Evolutionary conservation across 2,888 invertebrate genomes (phyloP).

Genomic region (Baronia brevicornis): DNA sequence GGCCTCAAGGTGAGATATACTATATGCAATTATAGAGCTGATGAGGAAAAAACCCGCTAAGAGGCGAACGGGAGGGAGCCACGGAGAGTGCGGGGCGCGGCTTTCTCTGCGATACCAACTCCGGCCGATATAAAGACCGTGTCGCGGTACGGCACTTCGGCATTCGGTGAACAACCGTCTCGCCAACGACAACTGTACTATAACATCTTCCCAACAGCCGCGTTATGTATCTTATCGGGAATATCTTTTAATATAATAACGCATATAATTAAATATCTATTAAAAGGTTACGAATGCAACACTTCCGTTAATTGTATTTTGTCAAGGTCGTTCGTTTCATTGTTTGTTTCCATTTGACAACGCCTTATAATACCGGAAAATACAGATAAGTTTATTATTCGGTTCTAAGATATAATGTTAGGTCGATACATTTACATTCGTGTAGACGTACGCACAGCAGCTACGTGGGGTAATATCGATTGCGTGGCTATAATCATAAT

Average conservation of each 20-base stretch:
- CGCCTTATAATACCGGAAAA: conserved; percentile 70
- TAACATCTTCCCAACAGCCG: conserved; percentile 48
- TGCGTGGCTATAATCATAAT: no score
- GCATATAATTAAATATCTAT: conserved; percentile 51
- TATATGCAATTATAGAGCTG: conserved; percentile 62
- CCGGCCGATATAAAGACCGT: conserved; percentile 70
- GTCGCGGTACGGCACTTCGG: conserved; percentile 66
- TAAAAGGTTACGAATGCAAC: conserved; percentile 61
- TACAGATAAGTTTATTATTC: no score
- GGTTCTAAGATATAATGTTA: no score
- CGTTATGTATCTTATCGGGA: conserved; percentile 45
- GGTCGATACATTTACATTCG: no score
- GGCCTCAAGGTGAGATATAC: conserved; percentile 59
- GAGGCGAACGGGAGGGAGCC: conserved; percentile 44
- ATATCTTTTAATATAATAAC: conserved; percentile 57
- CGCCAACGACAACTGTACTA: conserved; percentile 60
- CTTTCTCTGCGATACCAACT: conserved; percentile 58
- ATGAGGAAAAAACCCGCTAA: conserved; percentile 74
- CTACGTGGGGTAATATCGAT: no score
- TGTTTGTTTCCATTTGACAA: conserved; percentile 68
- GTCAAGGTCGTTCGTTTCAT: conserved; percentile 71
- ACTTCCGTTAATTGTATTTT: conserved; percentile 58
- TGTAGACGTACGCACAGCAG: no score
- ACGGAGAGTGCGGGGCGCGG: conserved; percentile 64
- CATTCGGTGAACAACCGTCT: conserved; percentile 74